These are phyloP conservation scores for Anguilla pacifica DNA, from an alignment of 2,797 vertebrate genomes.

Conservation along the genomic window DNA sequence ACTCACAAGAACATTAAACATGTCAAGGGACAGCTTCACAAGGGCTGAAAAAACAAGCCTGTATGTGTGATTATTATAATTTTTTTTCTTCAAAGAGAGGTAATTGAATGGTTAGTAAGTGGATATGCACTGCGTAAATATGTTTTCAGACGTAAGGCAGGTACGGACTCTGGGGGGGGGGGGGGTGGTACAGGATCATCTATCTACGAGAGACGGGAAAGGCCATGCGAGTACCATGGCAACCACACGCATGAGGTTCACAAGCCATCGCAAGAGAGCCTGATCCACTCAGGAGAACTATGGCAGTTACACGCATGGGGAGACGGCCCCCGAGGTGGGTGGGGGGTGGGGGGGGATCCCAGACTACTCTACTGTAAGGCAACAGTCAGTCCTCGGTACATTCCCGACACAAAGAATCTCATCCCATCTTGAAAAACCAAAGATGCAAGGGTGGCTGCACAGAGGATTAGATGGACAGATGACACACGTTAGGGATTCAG, in stretches of 20 bases:
- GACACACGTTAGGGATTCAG: neutral
- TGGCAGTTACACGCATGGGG: neutral
- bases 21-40: neutral
- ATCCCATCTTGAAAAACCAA: neutral
- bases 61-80: neutral
- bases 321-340: neutral
- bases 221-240: neutral
- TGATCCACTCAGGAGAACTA: neutral
- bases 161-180: slow-evolving; percentile 47
- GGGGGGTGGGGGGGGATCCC: neutral
- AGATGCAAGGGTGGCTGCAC: neutral
- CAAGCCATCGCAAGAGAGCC: neutral
- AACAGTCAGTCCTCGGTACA: slow-evolving; percentile 24
- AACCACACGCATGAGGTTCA: slow-evolving; percentile 14
- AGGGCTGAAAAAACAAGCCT: neutral
- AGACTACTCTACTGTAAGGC: slow-evolving; percentile 26
- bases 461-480: neutral
- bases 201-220: slow-evolving; percentile 35
- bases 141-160: slow-evolving; percentile 52
- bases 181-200: slow-evolving; percentile 41
- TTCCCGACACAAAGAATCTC: slow-evolving; percentile 16
- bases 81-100: slow-evolving; percentile 14
- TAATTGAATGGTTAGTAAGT: slow-evolving; percentile 19
- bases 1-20: neutral
- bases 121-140: slow-evolving; percentile 11